Evolutionary conservation across 1,140 invertebrate species (phyloP).

Genomic region (Mercenaria mercenaria): DNA sequence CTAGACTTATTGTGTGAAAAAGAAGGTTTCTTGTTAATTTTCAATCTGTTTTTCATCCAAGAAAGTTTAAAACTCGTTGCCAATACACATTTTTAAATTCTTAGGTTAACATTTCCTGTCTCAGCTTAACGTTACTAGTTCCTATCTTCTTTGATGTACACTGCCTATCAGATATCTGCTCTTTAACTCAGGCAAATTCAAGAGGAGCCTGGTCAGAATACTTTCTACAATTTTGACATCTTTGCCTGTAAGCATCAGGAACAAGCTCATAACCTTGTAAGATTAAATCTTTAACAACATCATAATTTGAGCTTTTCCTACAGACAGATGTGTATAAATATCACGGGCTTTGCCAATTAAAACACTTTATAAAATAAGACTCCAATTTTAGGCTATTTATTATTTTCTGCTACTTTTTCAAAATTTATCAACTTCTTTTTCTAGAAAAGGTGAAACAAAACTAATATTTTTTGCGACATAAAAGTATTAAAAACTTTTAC

Average conservation of each 20-base stretch:
- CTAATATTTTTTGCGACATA: background rate
- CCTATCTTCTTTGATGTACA: too few species aligned
- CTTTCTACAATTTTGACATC: conserved; percentile 57
- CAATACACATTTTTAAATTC: conserved; percentile 69
- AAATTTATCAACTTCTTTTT: conserved; percentile 54
- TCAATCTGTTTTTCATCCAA: too few species aligned
- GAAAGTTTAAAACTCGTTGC: too few species aligned
- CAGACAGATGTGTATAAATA: too few species aligned
- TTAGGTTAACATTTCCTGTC: conserved; percentile 57
- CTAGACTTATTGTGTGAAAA: too few species aligned
- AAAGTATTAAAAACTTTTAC: background rate
- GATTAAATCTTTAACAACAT: conserved; percentile 53
- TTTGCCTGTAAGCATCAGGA: conserved; percentile 62
- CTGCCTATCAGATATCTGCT: conserved; percentile 63
- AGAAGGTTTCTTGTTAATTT: too few species aligned
- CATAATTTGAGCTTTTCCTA: too few species aligned
- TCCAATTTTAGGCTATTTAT: conserved; percentile 37
- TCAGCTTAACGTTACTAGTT: conserved; percentile 53
- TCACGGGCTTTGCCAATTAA: too few species aligned
- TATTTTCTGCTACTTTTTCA: conserved; percentile 53
- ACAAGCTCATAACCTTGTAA: conserved; percentile 68
- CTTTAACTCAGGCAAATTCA: conserved; percentile 67
- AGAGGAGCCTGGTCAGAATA: conserved; percentile 57
- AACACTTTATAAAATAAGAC: too few species aligned
- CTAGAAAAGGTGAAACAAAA: background rate